Evolutionary conservation across 37 sponge, comb jelly and placozoan genomes (phyloP), one percentile per base, ranked within the genome.

Genomic region (Oopsacas minuta): DNA sequence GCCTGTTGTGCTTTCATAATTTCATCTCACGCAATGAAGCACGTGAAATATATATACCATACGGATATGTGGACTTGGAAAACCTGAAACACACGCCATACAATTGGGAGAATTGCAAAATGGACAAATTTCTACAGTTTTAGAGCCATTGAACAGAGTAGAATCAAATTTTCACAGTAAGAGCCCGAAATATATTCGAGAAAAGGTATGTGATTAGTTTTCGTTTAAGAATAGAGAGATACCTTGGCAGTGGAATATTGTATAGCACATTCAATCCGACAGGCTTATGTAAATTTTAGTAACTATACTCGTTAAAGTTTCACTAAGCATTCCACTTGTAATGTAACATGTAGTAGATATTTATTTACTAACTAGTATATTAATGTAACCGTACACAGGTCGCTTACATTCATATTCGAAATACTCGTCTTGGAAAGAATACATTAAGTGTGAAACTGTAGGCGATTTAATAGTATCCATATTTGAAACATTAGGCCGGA

Each of bases 1-100:
- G 30, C 83, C 42, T 82, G 30, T 38, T 37, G 39, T 39, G 83
- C 83, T 22, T 82, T 82, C 23, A 82, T 82, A 36, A 36, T 39
- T n/a, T 61, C 1, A 61, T 3, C 5, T 61, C 75, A 61, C 7
- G 22, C 7, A 61, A n/a, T 20, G 75, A 61, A 61, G 7, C 75
- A 61, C 22, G 75, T 61, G 22, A 25, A 3, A 61, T 61, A 61
- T 61, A 61, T 61, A 61, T 61, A 34, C 75, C 75, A 61, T 12
- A 3, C 22, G 75, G 75, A 10, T 61, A 12, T 61, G 75, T 61
- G 5, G 75, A 61, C 22, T 20, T 34, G 28, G 75, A 61, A 61
- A 61, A 61, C 22, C 22, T 3, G 7, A 20, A 61, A 61, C 75
- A 32, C 75, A 61, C 28, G 75, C 75, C 7, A 20, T 61, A 61